phyloP scores from a whole-genome alignment of 2,888 invertebrate genomes.

The Cerastoderma edule region DNA sequence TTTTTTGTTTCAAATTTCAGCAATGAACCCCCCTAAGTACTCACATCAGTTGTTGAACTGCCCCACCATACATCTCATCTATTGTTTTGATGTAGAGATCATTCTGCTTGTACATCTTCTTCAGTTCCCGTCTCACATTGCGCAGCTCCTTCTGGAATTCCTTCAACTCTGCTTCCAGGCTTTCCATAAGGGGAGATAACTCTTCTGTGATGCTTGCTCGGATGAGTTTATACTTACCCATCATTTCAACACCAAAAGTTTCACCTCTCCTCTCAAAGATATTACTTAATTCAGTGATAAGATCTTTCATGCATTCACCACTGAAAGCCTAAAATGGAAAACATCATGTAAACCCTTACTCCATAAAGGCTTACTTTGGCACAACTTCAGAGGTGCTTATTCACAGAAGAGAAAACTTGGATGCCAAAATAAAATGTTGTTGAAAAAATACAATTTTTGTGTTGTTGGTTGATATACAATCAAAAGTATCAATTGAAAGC shows the following conservation, averaged over 20 bases:
- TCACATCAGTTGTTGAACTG: conserved; percentile 60
- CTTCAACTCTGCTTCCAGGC: conserved; percentile 58
- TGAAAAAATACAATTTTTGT: too few relatives aligned
- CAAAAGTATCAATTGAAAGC: too few relatives aligned
- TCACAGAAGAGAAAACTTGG: too few relatives aligned
- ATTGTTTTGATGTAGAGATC: conserved; percentile 66
- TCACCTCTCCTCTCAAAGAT: conserved; percentile 43
- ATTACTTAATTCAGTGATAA: conserved; percentile 47
- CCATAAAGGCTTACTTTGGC: too few relatives aligned
- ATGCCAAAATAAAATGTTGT: too few relatives aligned
- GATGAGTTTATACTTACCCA: conserved; percentile 65
- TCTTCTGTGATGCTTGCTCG: conserved; percentile 66
- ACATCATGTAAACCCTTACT: not conserved
- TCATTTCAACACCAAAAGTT: conserved; percentile 58
- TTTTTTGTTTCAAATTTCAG: too few relatives aligned
- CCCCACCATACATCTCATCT: conserved; percentile 51
- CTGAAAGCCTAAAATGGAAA: conserved; percentile 47
- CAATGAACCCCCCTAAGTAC: too few relatives aligned
- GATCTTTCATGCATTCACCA: conserved; percentile 44
- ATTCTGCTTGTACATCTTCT: conserved; percentile 67
- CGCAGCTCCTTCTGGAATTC: conserved; percentile 55
- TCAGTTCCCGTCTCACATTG: conserved; percentile 59
- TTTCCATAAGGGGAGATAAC: conserved; percentile 57
- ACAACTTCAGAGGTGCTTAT: too few relatives aligned
- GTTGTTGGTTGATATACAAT: too few relatives aligned